Conservation (phyloP, 1,140 invertebrate genomes). For the Protaetia brevitarsis region DNA sequence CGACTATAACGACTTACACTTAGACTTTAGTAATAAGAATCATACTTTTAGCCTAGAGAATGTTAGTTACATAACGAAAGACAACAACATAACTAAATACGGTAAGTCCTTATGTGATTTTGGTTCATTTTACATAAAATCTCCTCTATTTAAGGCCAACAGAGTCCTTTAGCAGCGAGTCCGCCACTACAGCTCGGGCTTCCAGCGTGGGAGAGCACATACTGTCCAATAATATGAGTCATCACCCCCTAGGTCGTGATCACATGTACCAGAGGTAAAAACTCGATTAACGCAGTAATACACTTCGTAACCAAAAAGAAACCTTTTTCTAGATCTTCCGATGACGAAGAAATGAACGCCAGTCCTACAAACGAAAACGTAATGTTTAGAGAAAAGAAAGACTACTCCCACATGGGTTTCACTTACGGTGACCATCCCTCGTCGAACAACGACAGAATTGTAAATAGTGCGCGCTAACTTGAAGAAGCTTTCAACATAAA, state of each 20-base stretch:
- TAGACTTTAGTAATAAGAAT: slow-evolving; percentile 84
- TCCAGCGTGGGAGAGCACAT: slow-evolving; percentile 62
- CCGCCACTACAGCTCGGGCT: slow-evolving; percentile 74
- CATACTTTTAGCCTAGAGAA: slow-evolving; percentile 82
- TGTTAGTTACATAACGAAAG: slow-evolving; percentile 81
- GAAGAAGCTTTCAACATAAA: slow-evolving; percentile 23
- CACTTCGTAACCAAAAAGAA: no score
- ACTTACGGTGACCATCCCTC: slow-evolving; percentile 72
- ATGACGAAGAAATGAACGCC: slow-evolving; percentile 62
- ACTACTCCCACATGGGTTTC: slow-evolving; percentile 62
- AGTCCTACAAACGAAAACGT: slow-evolving; percentile 81
- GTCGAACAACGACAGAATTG: slow-evolving; percentile 81
- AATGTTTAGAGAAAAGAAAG: slow-evolving; percentile 76
- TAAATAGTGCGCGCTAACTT: slow-evolving; percentile 47
- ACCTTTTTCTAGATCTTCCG: slow-evolving; percentile 59
- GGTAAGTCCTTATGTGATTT: slow-evolving; percentile 32
- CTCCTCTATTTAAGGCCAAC: slow-evolving; percentile 64
- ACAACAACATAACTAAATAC: slow-evolving; percentile 56
- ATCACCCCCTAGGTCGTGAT: slow-evolving; percentile 53
- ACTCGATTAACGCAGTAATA: no score
- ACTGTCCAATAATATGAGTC: slow-evolving; percentile 42
- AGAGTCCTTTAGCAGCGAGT: slow-evolving; percentile 77
- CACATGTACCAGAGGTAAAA: slow-evolving; percentile 44
- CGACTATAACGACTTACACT: slow-evolving; percentile 71
- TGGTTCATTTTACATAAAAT: slow-evolving; percentile 24